Conservation (phyloP, 2,888 invertebrate genomes). For the Zygaena filipendulae region DNA sequence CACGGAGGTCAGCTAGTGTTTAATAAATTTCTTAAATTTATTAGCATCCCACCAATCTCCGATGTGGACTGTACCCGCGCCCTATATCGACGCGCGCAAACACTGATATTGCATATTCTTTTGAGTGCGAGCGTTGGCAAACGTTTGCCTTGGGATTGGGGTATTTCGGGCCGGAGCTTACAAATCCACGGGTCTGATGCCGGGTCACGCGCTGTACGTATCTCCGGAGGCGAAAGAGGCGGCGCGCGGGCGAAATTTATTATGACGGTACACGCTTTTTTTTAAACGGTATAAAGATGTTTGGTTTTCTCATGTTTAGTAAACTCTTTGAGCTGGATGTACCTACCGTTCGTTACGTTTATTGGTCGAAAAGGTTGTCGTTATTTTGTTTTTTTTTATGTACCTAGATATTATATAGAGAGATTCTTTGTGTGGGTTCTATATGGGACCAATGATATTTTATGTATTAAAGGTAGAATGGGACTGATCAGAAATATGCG, state of each 20-base stretch:
- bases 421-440: too few relatives aligned
- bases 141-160: constrained; percentile 48
- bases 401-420: too few relatives aligned
- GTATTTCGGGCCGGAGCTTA: constrained; percentile 29
- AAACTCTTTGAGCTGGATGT: too few relatives aligned
- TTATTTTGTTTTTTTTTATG: too few relatives aligned
- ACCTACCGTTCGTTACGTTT: too few relatives aligned
- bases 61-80: constrained; percentile 1
- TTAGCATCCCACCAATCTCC: too few relatives aligned
- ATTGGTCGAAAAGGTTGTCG: too few relatives aligned
- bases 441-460: too few relatives aligned
- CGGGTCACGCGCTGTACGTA: constrained; percentile 49
- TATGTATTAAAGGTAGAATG: too few relatives aligned
- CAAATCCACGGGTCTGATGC: constrained; percentile 49
- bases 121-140: constrained; percentile 42
- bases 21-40: too few relatives aligned
- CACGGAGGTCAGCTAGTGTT: too few relatives aligned
- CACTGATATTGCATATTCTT: constrained; percentile 42
- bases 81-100: constrained; percentile 21
- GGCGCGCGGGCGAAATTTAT: constrained; percentile 26
- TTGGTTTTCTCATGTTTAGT: constrained; percentile 19
- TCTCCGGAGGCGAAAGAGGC: constrained; percentile 24
- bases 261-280: constrained; percentile 36
- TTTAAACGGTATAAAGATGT: constrained; percentile 29
- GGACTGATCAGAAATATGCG: too few relatives aligned